Evolutionary conservation across 1,140 invertebrate genomes (phyloP).

Genomic region (Campoletis sonorensis): DNA sequence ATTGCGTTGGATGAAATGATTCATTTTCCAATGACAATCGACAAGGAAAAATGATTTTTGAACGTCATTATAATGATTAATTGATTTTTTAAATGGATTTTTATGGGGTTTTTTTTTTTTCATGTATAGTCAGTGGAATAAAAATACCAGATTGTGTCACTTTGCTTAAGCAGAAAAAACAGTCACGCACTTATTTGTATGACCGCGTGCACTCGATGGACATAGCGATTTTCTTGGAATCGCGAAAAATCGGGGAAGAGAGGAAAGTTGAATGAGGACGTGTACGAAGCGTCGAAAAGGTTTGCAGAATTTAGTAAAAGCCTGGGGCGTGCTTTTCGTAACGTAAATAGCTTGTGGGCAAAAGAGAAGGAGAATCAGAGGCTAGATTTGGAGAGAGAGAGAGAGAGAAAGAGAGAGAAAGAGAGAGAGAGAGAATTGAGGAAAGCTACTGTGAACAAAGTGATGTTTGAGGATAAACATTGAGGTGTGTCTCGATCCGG

Average conservation of each 20-base stretch:
- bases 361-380: neutral
- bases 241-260: neutral
- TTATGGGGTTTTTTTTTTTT: too few species aligned
- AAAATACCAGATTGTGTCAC: neutral
- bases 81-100: too few species aligned
- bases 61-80: too few species aligned
- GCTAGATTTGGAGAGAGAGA: neutral
- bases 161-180: neutral
- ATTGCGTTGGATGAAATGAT: too few species aligned
- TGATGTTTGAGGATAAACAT: neutral
- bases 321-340: neutral
- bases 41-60: too few species aligned
- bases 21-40: too few species aligned
- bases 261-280: neutral
- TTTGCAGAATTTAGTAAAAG: neutral
- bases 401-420: neutral
- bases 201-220: neutral
- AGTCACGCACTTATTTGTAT: neutral
- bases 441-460: slow-evolving; percentile 1
- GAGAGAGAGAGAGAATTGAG: neutral
- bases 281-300: neutral
- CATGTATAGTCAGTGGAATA: too few species aligned
- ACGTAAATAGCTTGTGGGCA: neutral
- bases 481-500: neutral
- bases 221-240: neutral